These are phyloP conservation scores for Callipepla squamata DNA, from an alignment of 2,113 vertebrate species.

Conservation along the genomic window DNA sequence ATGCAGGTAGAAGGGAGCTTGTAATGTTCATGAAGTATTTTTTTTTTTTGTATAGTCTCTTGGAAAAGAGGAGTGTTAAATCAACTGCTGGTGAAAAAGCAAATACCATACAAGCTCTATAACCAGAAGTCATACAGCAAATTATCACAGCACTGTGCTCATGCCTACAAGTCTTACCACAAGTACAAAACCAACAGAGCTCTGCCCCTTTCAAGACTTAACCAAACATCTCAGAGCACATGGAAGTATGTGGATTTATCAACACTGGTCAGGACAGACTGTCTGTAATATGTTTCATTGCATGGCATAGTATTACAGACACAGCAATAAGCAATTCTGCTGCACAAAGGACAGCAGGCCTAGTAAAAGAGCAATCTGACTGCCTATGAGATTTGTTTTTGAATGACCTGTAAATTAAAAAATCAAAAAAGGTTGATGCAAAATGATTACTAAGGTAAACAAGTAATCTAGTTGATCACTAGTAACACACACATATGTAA, in stretches of 20 bases:
- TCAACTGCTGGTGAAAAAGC: not conserved
- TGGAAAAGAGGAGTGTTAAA: not conserved
- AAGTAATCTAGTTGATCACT: fast-evolving
- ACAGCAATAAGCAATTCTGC: not conserved
- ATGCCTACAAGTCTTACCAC: not conserved
- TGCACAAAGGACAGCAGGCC: not conserved
- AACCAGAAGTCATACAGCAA: not conserved
- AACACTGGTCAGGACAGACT: not conserved
- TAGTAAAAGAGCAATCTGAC: not conserved
- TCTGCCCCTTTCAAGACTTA: not conserved
- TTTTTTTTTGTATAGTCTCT: not conserved
- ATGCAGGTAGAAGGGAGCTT: not conserved
- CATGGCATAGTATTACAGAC: fast-evolving
- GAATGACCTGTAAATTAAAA: not conserved
- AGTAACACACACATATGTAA: fast-evolving
- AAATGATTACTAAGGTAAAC: not conserved
- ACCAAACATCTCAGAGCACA: not conserved
- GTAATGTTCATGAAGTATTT: not conserved
- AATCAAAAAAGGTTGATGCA: not conserved
- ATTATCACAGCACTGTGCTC: not conserved
- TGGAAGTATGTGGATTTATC: not conserved
- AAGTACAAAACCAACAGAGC: not conserved
- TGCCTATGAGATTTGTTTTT: not conserved
- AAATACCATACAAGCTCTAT: not conserved
- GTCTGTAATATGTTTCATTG: not conserved